Conservation (phyloP, 1,140 invertebrate genomes). For the Drosophila saltans region DNA sequence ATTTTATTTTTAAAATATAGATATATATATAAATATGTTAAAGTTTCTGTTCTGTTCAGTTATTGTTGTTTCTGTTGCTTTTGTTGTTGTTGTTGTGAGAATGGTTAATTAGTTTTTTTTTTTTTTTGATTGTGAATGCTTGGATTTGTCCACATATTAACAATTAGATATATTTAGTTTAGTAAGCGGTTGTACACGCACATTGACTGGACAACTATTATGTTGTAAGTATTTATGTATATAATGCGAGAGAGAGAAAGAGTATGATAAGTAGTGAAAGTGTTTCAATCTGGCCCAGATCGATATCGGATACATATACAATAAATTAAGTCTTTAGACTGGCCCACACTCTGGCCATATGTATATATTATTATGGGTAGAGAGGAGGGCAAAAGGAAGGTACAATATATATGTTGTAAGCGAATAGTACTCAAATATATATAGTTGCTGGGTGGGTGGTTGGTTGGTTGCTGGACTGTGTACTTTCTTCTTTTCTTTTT, state of each 20-base stretch:
- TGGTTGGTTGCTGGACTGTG: conserved; percentile 53
- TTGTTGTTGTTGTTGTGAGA: conserved; percentile 51
- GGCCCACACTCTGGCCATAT: conserved; percentile 20
- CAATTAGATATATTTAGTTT: conserved; percentile 33
- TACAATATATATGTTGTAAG: conserved; percentile 39
- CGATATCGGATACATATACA: conserved; percentile 44
- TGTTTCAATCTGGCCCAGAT: conserved; percentile 49
- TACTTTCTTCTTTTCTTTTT: conserved; percentile 33
- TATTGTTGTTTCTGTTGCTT: conserved; percentile 39
- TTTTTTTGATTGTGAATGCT: conserved; percentile 24
- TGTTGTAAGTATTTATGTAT: conserved; percentile 29
- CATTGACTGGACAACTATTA: conserved; percentile 72
- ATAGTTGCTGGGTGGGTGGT: conserved; percentile 52
- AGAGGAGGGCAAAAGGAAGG: conserved; percentile 16
- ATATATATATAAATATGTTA: conserved; percentile 51
- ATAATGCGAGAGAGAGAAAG: conserved; percentile 16
- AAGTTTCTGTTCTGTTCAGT: conserved; percentile 41
- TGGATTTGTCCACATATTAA: conserved; percentile 58
- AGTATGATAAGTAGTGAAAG: conserved; percentile 59
- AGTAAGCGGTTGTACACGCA: conserved; percentile 73
- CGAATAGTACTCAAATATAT: conserved; percentile 40
- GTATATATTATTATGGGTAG: conserved; percentile 37
- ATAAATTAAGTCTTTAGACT: conserved; percentile 53
- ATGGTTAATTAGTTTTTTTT: conserved; percentile 29
- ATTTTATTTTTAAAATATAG: conserved; percentile 49